Evolutionary conservation across 2,888 invertebrate species (phyloP), one percentile per base, ranked within the genome.

Genomic region (Heliconius hortense): DNA sequence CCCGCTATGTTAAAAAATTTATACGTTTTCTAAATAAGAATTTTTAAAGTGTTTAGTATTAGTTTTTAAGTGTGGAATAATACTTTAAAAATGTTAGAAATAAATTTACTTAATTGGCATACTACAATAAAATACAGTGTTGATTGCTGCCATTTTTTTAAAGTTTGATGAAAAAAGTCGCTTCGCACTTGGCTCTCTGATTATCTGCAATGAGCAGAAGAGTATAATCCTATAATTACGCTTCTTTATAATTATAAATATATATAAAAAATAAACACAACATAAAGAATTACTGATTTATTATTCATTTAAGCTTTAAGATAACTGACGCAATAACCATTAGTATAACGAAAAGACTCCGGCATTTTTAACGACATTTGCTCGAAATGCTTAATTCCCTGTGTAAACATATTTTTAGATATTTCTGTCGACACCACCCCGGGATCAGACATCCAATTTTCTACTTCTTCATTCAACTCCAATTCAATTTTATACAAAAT

Each of bases 261-360:
- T 11, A 13, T n/a, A 24, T 1, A 66, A 15, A 28, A 26, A 48
- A 64, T 18, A 71, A 73, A 77, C 64, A 75, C 76, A 77, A 73
- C 72, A 69, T 31, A 72, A 35, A 35, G 2, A 43, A 79, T 82
- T 80, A 74, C 80, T 84, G 81, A 79, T 75, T 79, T 77, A 79
- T 78, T 79, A 76, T 68, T 77, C 79, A 77, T 68, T 79, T 31
- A 94, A 80, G 91, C 88, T 82, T 93, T 93, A 77, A 96, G 89
- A 89, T 95, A 96, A 81, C 95, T 95, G 82, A 96, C 91, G 89
- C 87, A 91, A 86, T 95, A 95, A 77, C 94, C 94, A 78, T 95
- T 95, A 21, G 95, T 90, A 73, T 89, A 90, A 35, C 95, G 91
- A 84, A 94, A 95, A 70, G 91, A 87, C 77, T 90, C 90, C 2